Base-by-base conservation (phyloP, 2,113 vertebrate species). In the Leiothrix lutea region DNA sequence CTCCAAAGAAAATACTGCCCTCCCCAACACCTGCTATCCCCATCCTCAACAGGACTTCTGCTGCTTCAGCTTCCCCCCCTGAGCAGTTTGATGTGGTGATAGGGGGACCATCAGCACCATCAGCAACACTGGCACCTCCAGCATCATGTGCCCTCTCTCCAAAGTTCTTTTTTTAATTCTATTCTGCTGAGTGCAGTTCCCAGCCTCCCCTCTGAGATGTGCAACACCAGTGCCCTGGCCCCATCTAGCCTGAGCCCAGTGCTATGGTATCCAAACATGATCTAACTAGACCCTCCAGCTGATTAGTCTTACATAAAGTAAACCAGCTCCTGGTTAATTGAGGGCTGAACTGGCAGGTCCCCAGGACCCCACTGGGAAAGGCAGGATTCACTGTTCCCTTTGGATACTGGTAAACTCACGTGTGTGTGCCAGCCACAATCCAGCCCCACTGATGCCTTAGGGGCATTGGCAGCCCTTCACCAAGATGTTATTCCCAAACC, bases 231-330 rank as follows among this genome's bases (percentile, higher is more conserved):
- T 9, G 20, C 78, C 36, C 44, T 14, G 16, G 54, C 73, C 20
- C 7, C 73, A 66, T 31, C 88, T 56, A n/a, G 60, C 48, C 13
- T 38, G 26, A 56, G 88, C 48, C 66, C 56, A 28, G 11, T 29
- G 8, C 56, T 51, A 48, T 14, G 65, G 71, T 86, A 86, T 60
- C 60, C 64, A 80, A 56, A 94, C 2, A 72, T 61, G 85, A 79
- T 66, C 79, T 91, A 90, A 97, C 95, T 84, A 97, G 92, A 94
- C 45, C 69, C 80, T 94, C 82, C 89, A 74, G 66, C 75, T 97
- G 95, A 96, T 94, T 58, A 95, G 50, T 40, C 58, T 53, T 38
- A 42, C 33, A 60, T 74, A 86, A 85, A 96, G 91, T 53, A 87
- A 94, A 44, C 48, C 88, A 66, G 65, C 38, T 56, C 51, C n/a